These are phyloP conservation scores for Sebastes trivittatus DNA, from an alignment of 2,797 vertebrate species.

Conservation along the genomic window DNA sequence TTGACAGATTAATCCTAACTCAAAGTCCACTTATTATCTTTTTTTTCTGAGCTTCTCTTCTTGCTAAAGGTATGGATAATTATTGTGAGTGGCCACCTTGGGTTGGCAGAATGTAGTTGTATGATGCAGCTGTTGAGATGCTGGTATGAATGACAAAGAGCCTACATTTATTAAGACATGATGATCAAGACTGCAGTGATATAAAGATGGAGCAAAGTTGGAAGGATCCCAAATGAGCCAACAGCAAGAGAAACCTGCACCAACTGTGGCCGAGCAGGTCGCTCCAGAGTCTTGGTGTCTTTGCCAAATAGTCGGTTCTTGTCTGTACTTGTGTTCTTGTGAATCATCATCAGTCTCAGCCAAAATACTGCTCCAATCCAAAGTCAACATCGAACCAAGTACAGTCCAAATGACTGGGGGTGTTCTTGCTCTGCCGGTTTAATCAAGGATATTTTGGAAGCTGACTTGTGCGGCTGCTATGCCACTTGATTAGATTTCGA, in stretches of 20 bases:
- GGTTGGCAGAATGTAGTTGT: not conserved
- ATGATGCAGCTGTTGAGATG: not conserved
- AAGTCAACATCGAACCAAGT: not conserved
- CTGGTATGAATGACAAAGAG: not conserved
- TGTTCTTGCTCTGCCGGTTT: not conserved
- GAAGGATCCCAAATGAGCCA: not conserved
- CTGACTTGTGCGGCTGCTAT: not conserved
- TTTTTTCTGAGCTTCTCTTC: not conserved
- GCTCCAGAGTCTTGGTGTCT: not conserved
- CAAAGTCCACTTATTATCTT: not conserved
- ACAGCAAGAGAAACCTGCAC: not conserved
- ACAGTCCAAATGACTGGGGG: not conserved
- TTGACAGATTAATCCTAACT: not conserved
- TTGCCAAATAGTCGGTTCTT: not conserved
- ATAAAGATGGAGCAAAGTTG: not conserved
- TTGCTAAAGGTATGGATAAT: not conserved
- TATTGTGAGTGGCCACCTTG: not conserved
- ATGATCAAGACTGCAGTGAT: not conserved
- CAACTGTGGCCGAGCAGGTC: not conserved
- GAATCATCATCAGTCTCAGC: not conserved
- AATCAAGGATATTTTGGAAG: not conserved
- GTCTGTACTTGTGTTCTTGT: not conserved
- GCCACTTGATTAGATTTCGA: not conserved
- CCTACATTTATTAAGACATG: not conserved
- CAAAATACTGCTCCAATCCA: not conserved